These are phyloP conservation scores for Oreocharis arfaki DNA, from an alignment of 2,113 vertebrate species.

Conservation along the genomic window DNA sequence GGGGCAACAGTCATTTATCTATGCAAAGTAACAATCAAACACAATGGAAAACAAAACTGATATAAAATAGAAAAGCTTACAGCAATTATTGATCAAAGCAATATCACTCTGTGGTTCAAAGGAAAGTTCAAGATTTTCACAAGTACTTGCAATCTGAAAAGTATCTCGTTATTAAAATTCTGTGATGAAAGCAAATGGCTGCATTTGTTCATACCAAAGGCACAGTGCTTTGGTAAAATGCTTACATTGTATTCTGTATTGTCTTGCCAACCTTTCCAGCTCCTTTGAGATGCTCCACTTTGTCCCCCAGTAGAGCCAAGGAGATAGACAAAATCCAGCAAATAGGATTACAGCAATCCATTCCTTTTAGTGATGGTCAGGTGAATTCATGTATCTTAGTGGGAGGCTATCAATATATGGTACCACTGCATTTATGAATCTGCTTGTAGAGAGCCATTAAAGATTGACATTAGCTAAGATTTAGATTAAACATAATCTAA, in stretches of 20 bases:
- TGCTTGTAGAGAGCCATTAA: neutral
- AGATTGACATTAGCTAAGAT: neutral
- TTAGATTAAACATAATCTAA: neutral
- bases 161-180: neutral
- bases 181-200: neutral
- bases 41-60: conserved; percentile 21
- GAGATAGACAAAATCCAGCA: neutral
- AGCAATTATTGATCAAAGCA: conserved; percentile 42
- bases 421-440: neutral
- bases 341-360: neutral
- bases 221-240: neutral
- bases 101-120: neutral
- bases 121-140: neutral
- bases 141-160: neutral
- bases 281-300: neutral
- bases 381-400: neutral
- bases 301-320: neutral
- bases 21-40: neutral
- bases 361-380: neutral
- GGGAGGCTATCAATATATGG: neutral
- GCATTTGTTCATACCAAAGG: neutral
- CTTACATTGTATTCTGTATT: neutral
- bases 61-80: neutral
- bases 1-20: neutral
- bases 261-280: neutral